These are phyloP conservation scores for Eupeodes corollae DNA, from an alignment of 1,140 invertebrate genomes.

Conservation along the genomic window DNA sequence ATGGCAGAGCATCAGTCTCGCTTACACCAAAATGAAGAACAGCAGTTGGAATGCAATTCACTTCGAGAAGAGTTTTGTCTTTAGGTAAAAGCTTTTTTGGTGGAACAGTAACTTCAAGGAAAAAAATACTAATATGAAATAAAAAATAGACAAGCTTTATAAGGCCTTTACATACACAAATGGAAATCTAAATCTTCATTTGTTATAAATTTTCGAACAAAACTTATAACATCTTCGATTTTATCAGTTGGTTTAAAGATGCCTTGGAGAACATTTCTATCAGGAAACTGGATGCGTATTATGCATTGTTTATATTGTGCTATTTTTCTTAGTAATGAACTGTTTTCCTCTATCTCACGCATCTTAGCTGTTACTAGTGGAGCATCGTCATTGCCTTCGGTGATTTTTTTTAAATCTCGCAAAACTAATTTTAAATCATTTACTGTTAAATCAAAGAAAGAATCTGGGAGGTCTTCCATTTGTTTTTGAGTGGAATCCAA, in stretches of 20 bases:
- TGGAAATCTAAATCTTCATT: constrained; percentile 51
- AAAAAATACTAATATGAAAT: constrained; percentile 16
- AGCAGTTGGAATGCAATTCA: constrained; percentile 62
- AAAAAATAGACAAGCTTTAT: constrained; percentile 10
- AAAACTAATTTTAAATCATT: constrained; percentile 62
- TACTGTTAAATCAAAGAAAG: constrained; percentile 72
- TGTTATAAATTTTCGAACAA: constrained; percentile 55
- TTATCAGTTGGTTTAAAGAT: constrained; percentile 61
- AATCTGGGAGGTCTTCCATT: constrained; percentile 59
- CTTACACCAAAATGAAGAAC: constrained; percentile 55
- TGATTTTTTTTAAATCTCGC: constrained; percentile 52
- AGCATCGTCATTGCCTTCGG: constrained; percentile 49
- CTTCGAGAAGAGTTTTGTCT: constrained; percentile 48
- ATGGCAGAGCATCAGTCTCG: constrained; percentile 13
- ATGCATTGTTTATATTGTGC: constrained; percentile 59
- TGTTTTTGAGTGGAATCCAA: constrained; percentile 45
- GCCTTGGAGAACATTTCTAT: constrained; percentile 67
- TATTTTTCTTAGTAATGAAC: constrained; percentile 45
- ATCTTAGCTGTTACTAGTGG: constrained; percentile 54
- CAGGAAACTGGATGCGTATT: constrained; percentile 69
- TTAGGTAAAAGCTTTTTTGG: constrained; percentile 53
- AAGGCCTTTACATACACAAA: constrained; percentile 61
- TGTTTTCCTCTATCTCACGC: constrained; percentile 48
- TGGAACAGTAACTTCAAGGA: constrained; percentile 56
- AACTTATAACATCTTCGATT: constrained; percentile 51